Percentiles rank a stretch among this genome's conserved stretches.
phyloP scores from a whole-genome alignment of 35 echinoderm and acorn worm genomes.

The Apostichopus parvimensis region DNA sequence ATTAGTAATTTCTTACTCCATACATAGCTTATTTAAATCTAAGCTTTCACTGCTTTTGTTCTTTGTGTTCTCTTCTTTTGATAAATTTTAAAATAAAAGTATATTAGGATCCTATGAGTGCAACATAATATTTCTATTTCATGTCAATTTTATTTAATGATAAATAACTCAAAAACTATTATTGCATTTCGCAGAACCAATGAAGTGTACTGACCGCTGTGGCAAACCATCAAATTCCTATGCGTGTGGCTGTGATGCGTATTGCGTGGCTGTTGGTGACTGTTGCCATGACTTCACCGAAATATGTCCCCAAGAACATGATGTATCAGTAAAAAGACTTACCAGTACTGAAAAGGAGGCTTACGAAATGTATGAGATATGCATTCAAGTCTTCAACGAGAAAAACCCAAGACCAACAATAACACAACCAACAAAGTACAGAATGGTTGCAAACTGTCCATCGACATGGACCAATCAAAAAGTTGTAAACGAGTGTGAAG shows the following conservation, averaged over 20 bases:
- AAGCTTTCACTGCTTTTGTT: too few species aligned
- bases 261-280: slow-evolving; percentile 13
- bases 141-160: too few species aligned
- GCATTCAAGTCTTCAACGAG: neutral
- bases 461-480: neutral
- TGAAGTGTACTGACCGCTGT: neutral
- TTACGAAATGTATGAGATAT: neutral
- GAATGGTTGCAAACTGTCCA: slow-evolving; percentile 13
- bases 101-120: too few species aligned
- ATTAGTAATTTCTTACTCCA: too few species aligned
- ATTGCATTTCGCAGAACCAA: neutral
- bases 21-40: too few species aligned
- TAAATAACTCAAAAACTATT: too few species aligned
- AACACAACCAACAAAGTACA: neutral
- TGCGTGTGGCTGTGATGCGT: slow-evolving; percentile 24
- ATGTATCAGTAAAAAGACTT: neutral
- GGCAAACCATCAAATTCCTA: slow-evolving; percentile 17
- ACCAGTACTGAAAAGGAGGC: neutral
- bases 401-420: neutral
- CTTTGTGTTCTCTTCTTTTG: too few species aligned
- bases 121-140: too few species aligned
- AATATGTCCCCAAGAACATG: neutral
- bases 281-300: slow-evolving; percentile 14
- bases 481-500: neutral
- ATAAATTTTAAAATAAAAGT: too few species aligned